Evolutionary conservation across 1,140 invertebrate species (phyloP).

Genomic region (Zophobas atratus): DNA sequence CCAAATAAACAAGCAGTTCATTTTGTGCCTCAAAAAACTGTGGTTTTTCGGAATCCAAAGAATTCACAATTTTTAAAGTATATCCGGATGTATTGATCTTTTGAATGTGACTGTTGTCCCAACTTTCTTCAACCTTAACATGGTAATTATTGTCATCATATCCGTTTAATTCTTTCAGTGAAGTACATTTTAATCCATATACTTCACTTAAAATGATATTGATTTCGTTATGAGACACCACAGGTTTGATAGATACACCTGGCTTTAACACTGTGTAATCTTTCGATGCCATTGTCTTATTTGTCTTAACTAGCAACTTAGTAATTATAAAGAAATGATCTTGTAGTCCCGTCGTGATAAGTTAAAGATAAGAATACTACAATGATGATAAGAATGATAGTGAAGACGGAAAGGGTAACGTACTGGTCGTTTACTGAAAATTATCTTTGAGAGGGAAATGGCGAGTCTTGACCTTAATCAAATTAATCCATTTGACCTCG

Average conservation of each 20-base stretch:
- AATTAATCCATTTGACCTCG: slow-evolving; percentile 24
- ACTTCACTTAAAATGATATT: slow-evolving; percentile 73
- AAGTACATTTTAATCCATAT: slow-evolving; percentile 79
- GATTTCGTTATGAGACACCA: slow-evolving; percentile 67
- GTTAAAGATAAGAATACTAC: slow-evolving; percentile 17
- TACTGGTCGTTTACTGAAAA: slow-evolving; percentile 9
- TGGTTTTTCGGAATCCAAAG: slow-evolving; percentile 81
- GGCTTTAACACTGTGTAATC: slow-evolving; percentile 4
- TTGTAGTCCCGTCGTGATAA: no score
- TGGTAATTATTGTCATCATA: slow-evolving; percentile 89
- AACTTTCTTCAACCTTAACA: slow-evolving; percentile 51
- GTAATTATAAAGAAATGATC: no score
- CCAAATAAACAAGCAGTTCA: slow-evolving; percentile 77
- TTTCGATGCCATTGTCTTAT: slow-evolving; percentile 3
- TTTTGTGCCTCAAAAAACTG: slow-evolving; percentile 81
- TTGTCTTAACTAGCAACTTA: neutral
- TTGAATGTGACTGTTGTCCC: slow-evolving; percentile 53
- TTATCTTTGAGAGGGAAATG: slow-evolving; percentile 33
- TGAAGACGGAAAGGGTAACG: slow-evolving; percentile 27
- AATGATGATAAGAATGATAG: slow-evolving; percentile 4
- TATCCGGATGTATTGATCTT: slow-evolving; percentile 73
- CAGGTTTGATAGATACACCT: slow-evolving; percentile 37
- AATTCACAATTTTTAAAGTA: slow-evolving; percentile 87
- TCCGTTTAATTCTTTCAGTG: slow-evolving; percentile 79
- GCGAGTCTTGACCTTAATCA: slow-evolving; percentile 30